A percentile compares a stretch with the other conserved stretches of the same genome.
Conservation (phyloP, 2,113 vertebrate genomes). For the Malurus melanocephalus region DNA sequence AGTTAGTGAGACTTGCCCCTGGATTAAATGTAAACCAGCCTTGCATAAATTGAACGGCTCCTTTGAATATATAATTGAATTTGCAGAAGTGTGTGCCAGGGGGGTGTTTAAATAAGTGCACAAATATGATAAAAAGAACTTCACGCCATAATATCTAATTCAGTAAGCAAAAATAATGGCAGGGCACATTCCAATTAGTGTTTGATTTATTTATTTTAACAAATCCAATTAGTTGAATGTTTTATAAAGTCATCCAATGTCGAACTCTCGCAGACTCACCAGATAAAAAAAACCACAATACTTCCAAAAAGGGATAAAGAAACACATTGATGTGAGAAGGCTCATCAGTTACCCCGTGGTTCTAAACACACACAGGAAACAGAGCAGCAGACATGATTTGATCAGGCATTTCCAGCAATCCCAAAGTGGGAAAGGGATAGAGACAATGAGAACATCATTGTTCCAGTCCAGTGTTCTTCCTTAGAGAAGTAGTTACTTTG, state of each 20-base stretch:
- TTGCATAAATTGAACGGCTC: slow-evolving; percentile 75
- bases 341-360: background rate
- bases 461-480: background rate
- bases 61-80: slow-evolving; percentile 81
- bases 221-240: slow-evolving; percentile 79
- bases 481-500: background rate
- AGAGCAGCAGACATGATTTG: background rate
- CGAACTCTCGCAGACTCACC: slow-evolving; percentile 65
- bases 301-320: slow-evolving; percentile 32
- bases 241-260: slow-evolving; percentile 83
- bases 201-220: slow-evolving; percentile 84
- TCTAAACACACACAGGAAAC: background rate
- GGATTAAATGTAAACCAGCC: slow-evolving; percentile 76
- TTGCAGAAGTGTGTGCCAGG: slow-evolving; percentile 73
- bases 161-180: slow-evolving; percentile 83
- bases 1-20: slow-evolving; percentile 66
- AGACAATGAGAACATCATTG: background rate
- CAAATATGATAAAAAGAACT: slow-evolving; percentile 81
- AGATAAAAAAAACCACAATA: slow-evolving; percentile 19
- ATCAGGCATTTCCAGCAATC: background rate
- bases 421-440: background rate
- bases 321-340: slow-evolving; percentile 4
- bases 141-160: slow-evolving; percentile 76
- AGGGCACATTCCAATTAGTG: slow-evolving; percentile 76
- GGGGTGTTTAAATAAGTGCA: slow-evolving; percentile 82